Conservation (phyloP, 2,888 invertebrate species). For the Sphaeridia pumilis region DNA sequence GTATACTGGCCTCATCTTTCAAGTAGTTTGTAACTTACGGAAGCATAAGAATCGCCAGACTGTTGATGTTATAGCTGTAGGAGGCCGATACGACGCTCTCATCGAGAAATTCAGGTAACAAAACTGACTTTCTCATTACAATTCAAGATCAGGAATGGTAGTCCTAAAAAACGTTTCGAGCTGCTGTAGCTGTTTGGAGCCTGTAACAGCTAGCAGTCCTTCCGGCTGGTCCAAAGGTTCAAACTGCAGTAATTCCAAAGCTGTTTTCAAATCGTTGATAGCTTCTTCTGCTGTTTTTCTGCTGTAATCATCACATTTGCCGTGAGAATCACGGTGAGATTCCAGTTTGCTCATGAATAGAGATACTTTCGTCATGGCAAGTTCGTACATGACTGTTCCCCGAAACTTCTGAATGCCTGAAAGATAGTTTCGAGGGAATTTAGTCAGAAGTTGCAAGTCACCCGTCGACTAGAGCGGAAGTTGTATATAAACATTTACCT, state of each 20-base stretch:
- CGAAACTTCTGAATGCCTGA: slow-evolving; percentile 35
- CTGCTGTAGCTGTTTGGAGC: slow-evolving; percentile 22
- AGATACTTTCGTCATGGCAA: slow-evolving; percentile 31
- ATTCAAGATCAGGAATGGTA: slow-evolving; percentile 19
- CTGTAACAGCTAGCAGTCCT: slow-evolving; percentile 24
- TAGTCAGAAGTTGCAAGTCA: not conserved
- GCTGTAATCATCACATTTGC: too few species aligned
- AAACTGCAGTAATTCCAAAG: slow-evolving; percentile 30
- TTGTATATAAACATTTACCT: slow-evolving; percentile 10
- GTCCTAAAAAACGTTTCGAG: slow-evolving; percentile 22
- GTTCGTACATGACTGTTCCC: slow-evolving; percentile 34
- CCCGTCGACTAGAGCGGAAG: not conserved
- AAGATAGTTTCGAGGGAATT: not conserved
- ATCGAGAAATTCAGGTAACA: slow-evolving; percentile 56
- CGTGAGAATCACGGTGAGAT: not conserved
- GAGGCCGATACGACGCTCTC: slow-evolving; percentile 79
- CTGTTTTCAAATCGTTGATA: too few species aligned
- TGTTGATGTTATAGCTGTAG: slow-evolving; percentile 66
- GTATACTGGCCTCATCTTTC: slow-evolving; percentile 57
- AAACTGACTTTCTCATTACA: not conserved
- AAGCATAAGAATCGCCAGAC: slow-evolving; percentile 45
- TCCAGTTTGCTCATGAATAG: slow-evolving; percentile 8
- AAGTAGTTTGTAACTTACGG: slow-evolving; percentile 51
- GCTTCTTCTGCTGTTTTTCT: too few species aligned
- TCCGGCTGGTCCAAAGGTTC: slow-evolving; percentile 35